Evolutionary conservation across 1,140 invertebrate genomes (phyloP), one percentile per base, ranked within the genome.

Genomic region (Spodoptera litura): DNA sequence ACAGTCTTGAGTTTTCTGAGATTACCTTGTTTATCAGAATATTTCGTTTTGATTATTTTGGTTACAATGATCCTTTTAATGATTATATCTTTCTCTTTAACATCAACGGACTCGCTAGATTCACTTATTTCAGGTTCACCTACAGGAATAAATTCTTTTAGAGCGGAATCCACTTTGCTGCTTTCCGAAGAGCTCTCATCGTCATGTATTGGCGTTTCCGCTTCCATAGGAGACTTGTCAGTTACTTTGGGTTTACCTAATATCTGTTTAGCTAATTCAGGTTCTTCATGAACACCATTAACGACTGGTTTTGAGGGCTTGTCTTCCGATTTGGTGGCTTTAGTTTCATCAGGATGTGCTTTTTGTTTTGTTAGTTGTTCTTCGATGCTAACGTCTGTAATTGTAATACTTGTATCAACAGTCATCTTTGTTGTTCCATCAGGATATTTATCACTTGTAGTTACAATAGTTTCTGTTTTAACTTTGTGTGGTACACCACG

Each of bases 371-470:
- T n/a, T 81, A 38, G 9, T 62, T 38, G 25, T n/a, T 82, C 80
- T 20, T 86, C 74, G 31, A 15, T 68, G 64, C 83, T 78, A 13
- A 90, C 76, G 68, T 93, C 88, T 59, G 72, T 83, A 35, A 92
- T 80, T 25, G 84, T 81, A 13, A 86, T 88, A 77, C 80, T 88
- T 59, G 86, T 87, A 55, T 89, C 88, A 27, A 89, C 79, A 49
- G 81, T 86, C 27, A 83, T 91, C 59, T 79, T 75, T 52, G 10
- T 62, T 10, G 73, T 64, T 4, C 92, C 92, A 83, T 95, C 94
- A 38, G 94, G 94, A 86, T 93, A 95, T 68, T 90, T 86, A 83
- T 95, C 93, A 59, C 89, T 92, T 25, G 92, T 95, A 10, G 91
- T 93, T 6, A 93, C 76, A 58, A 84, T 89, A 49, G 88, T 91